These are phyloP conservation scores for Cynaeus angustus DNA, from an alignment of 2,888 invertebrate genomes.

Conservation along the genomic window DNA sequence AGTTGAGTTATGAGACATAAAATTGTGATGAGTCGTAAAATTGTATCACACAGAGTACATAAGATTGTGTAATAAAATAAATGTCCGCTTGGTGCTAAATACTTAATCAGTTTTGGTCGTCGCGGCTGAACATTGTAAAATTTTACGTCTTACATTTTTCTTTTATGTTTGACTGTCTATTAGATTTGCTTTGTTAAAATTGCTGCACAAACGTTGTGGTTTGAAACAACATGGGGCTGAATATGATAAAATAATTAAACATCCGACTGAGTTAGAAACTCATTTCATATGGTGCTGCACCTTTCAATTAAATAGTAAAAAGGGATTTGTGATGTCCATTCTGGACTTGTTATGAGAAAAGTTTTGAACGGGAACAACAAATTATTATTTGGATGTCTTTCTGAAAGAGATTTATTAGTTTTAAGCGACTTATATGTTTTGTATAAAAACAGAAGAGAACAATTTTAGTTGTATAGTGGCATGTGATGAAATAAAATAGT, in stretches of 20 bases:
- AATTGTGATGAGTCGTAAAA: slow-evolving; percentile 22
- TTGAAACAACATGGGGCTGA: slow-evolving; percentile 43
- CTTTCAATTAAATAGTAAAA: slow-evolving; percentile 35
- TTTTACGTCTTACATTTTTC: background rate
- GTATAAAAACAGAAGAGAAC: too few relatives aligned
- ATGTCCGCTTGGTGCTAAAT: slow-evolving; percentile 9
- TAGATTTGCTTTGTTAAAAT: background rate
- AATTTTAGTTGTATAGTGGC: too few relatives aligned
- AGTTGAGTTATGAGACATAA: slow-evolving; percentile 3
- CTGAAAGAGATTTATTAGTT: background rate
- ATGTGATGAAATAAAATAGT: too few relatives aligned
- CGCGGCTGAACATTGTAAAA: background rate
- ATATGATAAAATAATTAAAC: slow-evolving; percentile 48
- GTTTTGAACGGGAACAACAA: background rate
- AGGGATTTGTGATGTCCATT: slow-evolving; percentile 10
- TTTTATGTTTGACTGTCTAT: background rate
- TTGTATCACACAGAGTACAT: background rate
- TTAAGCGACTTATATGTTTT: too few relatives aligned
- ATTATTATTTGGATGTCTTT: background rate
- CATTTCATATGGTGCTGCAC: slow-evolving; percentile 22
- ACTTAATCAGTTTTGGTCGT: slow-evolving; percentile 6
- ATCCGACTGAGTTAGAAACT: slow-evolving; percentile 26
- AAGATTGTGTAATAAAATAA: slow-evolving; percentile 6
- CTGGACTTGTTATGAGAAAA: background rate
- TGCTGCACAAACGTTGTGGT: background rate